Base-by-base conservation (phyloP, 2,888 invertebrate genomes). In the Pinctada fucata region DNA sequence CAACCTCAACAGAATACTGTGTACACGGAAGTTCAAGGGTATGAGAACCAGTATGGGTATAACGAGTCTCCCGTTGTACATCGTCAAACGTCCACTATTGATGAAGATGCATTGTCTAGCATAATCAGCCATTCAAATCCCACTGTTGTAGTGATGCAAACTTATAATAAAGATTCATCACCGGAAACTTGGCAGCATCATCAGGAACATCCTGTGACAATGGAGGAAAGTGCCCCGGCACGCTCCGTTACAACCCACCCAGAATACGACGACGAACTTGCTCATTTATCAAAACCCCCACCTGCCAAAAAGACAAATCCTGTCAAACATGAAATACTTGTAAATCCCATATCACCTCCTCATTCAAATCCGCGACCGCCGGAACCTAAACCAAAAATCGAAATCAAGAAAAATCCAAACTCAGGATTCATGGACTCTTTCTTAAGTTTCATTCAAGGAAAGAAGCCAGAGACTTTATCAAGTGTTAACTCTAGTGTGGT, bases 401-500 rank as follows among this genome's bases (percentile, higher is more conserved):
- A 66, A 67, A 79, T 65, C 16, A 75, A 75, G 52, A 83, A 81
- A 74, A 83, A 84, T 68, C 81, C 85, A 50, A 81, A 79, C 67
- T 82, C 82, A 4, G 84, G 83, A 5, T 91, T 91, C 79, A 88
- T 90, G 82, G 88, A 87, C 72, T 90, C 89, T 8, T 91, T 89
- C 76, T 81, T 92, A 48, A 90, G 87, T 80, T 92, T 91, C 80
- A 78, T 91, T 49, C 88, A 90, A 83, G 91, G 91, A 13, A 88
- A 91, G 75, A 91, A 91, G 75, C 89, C 88, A 63, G 91, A 91
- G 81, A 91, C 91, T 4, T 81, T 91, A 69, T 90, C 90, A 3
- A 90, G 90, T 79, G 89, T 91, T 64, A 90, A 89, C 78, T 88
- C 86, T 79, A 86, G 88, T 79, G 86, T 88, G 64, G 86, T 90